phyloP scores from a whole-genome alignment of 2,797 vertebrate genomes.

The Hippopotamyrus pictus region DNA sequence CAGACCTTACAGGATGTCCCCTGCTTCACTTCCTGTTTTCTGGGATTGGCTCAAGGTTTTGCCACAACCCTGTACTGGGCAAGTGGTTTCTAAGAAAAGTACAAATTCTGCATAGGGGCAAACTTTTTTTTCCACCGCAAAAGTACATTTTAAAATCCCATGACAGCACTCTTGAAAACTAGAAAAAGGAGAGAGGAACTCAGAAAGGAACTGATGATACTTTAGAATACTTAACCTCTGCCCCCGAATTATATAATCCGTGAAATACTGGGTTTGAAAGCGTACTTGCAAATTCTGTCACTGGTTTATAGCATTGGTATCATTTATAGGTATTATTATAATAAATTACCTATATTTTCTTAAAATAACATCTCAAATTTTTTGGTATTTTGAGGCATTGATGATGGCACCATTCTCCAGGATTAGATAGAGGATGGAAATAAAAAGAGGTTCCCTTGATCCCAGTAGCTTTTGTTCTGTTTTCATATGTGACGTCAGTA shows the following conservation, averaged over 20 bases:
- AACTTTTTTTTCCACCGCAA: neutral
- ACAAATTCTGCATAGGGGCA: neutral
- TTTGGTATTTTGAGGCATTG: neutral
- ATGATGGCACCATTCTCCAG: neutral
- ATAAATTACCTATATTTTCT: neutral
- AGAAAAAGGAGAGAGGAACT: neutral
- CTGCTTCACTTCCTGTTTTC: neutral
- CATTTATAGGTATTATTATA: neutral
- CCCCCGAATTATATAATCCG: neutral
- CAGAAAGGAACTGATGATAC: neutral
- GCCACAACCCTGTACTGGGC: neutral
- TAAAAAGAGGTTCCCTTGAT: slow-evolving; percentile 17
- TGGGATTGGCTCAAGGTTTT: neutral
- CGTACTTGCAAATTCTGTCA: neutral
- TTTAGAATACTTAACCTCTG: neutral
- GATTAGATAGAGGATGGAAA: neutral
- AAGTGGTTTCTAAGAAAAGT: neutral
- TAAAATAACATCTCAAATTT: neutral
- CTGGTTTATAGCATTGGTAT: neutral
- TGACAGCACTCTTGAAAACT: neutral
- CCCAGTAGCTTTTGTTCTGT: slow-evolving; percentile 21
- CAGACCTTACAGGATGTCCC: neutral
- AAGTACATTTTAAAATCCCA: neutral
- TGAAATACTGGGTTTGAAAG: neutral
- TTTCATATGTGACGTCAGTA: slow-evolving; percentile 42